Base-by-base conservation (phyloP, 2,113 vertebrate genomes). In the Perccottus glenii region DNA sequence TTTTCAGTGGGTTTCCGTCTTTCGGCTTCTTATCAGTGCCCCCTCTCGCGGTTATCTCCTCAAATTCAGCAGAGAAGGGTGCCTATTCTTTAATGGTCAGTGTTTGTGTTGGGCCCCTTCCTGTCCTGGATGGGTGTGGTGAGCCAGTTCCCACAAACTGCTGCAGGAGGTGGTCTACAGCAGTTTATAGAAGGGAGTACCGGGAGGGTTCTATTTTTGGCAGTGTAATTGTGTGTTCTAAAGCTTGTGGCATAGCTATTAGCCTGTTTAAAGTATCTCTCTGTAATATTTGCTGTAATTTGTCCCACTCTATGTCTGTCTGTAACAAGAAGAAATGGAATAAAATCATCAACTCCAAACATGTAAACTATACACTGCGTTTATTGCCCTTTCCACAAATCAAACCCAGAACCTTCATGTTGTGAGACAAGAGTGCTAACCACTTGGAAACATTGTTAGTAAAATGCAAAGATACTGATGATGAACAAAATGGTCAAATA, bases 51-150 rank as follows among this genome's bases (percentile, higher is more conserved):
- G 60, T 77, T 86, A 82, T 84, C 81, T 61, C 63, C 67, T 74
- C 72, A 81, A 72, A 81, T 86, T 86, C 85, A 80, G 53, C 73
- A 81, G 70, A 71, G 61, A 82, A 81, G 75, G 78, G 59, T 75
- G 77, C 78, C 75, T 78, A 87, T 83, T 82, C 69, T 70, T 72
- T 52, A 56, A 32, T 55, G 52, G 53, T 45, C 77, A 71, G 49
- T 72, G 64, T 46, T 67, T 88, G 38, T 40, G 74, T 84, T 69
- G 52, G 75, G 78, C 77, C 19, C 2, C 62, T 11, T 15, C 43
- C 43, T 14, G 10, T 79, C 66, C 59, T 0, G 32, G 66, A 64
- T 70, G 80, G 81, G 38, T 40, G 38, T 40, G 38, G 38, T 40
- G 38, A 40, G 38, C 38, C 38, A 5, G 38, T 40, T 40, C 38